Evolutionary conservation across 2,888 invertebrate genomes (phyloP), one percentile per base, ranked within the genome.

Genomic region (Apoderus coryli): DNA sequence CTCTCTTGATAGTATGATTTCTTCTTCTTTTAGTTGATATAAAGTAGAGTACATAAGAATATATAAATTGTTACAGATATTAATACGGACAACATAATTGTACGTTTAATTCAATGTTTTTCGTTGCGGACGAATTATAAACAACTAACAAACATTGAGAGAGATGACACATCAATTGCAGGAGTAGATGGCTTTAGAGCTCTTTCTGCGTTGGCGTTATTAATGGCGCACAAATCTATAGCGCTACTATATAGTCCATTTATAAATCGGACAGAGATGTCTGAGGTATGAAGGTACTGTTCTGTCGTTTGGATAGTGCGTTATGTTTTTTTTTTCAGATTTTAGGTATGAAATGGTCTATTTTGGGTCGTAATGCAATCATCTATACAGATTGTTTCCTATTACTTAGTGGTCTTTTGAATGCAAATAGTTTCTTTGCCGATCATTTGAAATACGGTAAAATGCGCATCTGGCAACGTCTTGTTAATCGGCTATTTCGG

Each of bases 321-420:
- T 34, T 16, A 15, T 22, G n/a, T 9, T 4, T 26, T 7, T 34
- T 35, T 33, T 47, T 49, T 26, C 40, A 60, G 58, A 43, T 37
- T 13, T 46, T 56, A 23, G 44, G 50, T 16, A 43, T 61, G 61
- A 63, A 65, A 0, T 72, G 71, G 70, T 64, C 70, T 1, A 63
- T 70, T 0, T 49, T 69, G 3, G 70, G 68, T 4, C 60, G 71
- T 16, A 69, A 69, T 3, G 69, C 72, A 0, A 69, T 69, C 10
- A 53, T 72, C 10, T 72, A 71, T 48, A 72, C 72, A 0, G 72
- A 72, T 48, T 63, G 65, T 26, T 72, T 72, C 43, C 53, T 72
- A 10, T 60, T 70, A 34, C 53, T 72, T 10, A 71, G 71, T 39
- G 72, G 72, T 2, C 63, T 70, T 34, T 47, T 72, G 10, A 67